These are phyloP conservation scores for Aphidius ervi DNA, from an alignment of 1,140 invertebrate genomes.

Conservation along the genomic window DNA sequence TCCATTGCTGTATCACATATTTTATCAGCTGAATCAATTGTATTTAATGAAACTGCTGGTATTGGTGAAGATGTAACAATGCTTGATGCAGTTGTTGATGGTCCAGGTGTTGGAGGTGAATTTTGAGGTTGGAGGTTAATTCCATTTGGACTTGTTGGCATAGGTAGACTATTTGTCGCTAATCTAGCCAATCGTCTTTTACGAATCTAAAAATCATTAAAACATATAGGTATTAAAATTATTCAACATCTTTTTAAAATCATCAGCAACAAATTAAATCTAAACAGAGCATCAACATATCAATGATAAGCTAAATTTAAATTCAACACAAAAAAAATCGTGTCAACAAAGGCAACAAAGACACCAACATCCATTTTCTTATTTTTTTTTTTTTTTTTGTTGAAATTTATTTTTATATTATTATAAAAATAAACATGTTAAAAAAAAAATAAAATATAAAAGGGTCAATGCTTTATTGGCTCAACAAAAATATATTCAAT, in stretches of 20 bases:
- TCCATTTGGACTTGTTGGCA: slow-evolving; percentile 21
- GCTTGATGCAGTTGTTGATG: slow-evolving; percentile 39
- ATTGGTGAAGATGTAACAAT: slow-evolving; percentile 38
- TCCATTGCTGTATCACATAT: slow-evolving; percentile 54
- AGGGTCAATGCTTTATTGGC: too few species aligned
- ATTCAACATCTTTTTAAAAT: neutral
- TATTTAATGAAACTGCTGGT: slow-evolving; percentile 36
- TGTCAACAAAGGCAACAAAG: too few species aligned
- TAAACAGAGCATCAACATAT: neutral
- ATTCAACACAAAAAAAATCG: too few species aligned
- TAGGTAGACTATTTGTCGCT: slow-evolving; percentile 38
- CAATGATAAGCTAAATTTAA: neutral
- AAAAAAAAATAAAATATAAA: neutral
- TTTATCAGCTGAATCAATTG: slow-evolving; percentile 24
- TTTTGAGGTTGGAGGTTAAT: slow-evolving; percentile 27
- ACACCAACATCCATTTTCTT: too few species aligned
- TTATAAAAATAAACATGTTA: too few species aligned
- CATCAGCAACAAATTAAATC: slow-evolving; percentile 5
- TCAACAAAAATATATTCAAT: too few species aligned
- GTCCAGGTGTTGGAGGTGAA: slow-evolving; percentile 37
- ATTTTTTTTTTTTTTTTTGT: too few species aligned
- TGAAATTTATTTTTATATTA: too few species aligned
- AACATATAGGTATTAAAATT: too few species aligned
- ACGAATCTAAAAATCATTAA: slow-evolving; percentile 58
- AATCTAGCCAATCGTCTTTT: slow-evolving; percentile 64